phyloP scores from a whole-genome alignment of 2,113 vertebrate species.

The Mobula birostris region DNA sequence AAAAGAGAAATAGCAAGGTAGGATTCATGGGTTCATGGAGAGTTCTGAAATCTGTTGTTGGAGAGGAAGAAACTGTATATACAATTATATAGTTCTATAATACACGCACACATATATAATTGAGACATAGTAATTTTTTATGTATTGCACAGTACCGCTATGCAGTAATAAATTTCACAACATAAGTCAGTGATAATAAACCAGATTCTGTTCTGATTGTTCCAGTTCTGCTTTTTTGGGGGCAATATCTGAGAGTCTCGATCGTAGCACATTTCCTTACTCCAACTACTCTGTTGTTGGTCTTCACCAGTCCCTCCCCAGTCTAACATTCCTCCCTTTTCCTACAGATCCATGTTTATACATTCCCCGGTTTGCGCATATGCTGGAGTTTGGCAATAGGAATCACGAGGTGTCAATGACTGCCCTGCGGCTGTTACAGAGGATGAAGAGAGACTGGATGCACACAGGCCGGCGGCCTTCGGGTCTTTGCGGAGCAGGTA shows the following conservation, averaged over 20 bases:
- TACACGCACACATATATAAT: no score
- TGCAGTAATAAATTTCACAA: no score
- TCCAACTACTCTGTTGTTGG: neutral
- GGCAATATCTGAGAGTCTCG: neutral
- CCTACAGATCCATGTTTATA: slow-evolving; percentile 85
- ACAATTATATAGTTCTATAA: no score
- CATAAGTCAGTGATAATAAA: no score
- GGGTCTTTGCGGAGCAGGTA: slow-evolving; percentile 90
- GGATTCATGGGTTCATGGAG: no score
- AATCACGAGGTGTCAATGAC: slow-evolving; percentile 98
- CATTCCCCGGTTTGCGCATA: slow-evolving; percentile 91
- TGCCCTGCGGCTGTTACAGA: slow-evolving; percentile 80
- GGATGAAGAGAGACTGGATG: slow-evolving; percentile 99
- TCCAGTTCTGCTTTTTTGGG: no score
- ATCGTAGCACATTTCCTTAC: neutral
- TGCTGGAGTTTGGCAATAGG: slow-evolving; percentile 93
- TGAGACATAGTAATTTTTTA: no score
- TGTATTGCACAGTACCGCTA: no score
- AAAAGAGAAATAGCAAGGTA: no score
- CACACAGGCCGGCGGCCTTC: slow-evolving; percentile 90
- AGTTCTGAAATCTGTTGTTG: no score
- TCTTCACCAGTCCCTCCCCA: neutral
- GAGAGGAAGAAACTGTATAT: no score
- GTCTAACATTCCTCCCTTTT: slow-evolving; percentile 13
- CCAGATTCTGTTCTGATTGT: no score